phyloP scores from a whole-genome alignment of 2,888 invertebrate species.

The Cephus pulcher region DNA sequence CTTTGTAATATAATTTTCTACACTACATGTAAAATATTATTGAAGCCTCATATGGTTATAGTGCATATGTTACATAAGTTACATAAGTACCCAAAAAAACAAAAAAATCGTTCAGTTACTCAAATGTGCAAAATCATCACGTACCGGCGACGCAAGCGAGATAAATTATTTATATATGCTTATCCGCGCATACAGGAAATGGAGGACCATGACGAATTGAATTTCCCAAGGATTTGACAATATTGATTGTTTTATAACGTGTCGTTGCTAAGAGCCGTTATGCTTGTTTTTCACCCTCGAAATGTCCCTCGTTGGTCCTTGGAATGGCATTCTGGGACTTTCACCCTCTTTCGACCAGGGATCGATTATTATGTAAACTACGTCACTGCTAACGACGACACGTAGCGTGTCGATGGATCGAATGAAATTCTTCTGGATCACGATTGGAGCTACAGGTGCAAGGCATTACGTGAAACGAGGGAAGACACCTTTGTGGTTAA shows the following conservation, averaged over 20 bases:
- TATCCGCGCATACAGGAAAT: neutral
- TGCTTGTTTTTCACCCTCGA: neutral
- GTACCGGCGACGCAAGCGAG: neutral
- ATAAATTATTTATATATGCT: neutral
- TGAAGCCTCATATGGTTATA: neutral
- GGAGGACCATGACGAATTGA: neutral
- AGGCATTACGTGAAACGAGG: neutral
- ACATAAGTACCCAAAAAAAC: neutral
- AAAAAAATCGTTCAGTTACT: neutral
- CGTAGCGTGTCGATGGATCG: slow-evolving; percentile 1
- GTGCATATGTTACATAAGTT: too few relatives aligned
- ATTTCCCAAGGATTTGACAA: neutral
- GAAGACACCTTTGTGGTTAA: neutral
- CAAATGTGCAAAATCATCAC: neutral
- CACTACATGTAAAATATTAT: neutral
- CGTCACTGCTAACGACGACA: neutral
- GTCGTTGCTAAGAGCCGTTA: neutral
- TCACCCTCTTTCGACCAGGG: neutral
- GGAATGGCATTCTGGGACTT: neutral
- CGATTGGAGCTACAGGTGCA: neutral
- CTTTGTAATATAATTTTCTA: neutral
- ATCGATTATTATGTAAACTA: slow-evolving; percentile 7
- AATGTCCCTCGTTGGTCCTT: neutral
- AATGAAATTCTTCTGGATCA: neutral
- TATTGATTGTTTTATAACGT: slow-evolving; percentile 1